Base-by-base conservation (phyloP, 1,140 invertebrate genomes). In the Atopsyche davidsoni region DNA sequence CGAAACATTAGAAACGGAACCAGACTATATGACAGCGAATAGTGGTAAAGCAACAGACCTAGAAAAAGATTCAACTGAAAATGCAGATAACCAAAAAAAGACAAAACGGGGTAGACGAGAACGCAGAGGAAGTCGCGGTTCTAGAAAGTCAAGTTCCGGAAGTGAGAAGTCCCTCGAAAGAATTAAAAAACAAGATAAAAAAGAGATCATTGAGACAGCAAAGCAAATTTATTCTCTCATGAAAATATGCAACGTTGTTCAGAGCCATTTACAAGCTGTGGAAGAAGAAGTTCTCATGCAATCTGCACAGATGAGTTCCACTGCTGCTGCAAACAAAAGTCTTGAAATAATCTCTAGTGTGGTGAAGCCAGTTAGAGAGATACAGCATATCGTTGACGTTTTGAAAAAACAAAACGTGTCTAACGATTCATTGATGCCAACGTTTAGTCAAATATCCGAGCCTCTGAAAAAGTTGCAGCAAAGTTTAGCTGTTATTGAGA, bases 311-410 rank as follows among this genome's bases (percentile, higher is more conserved):
- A 81, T 81, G 75, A 75, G 79, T 59, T 77, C 79, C 0, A 70
- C 77, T 6, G 70, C 78, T 19, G 75, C 79, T 11, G 79, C 79
- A 2, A 75, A 78, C 51, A 73, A 75, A 53, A 82, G 80, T 60
- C 69, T 82, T 51, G 79, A 79, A 57, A 76, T 82, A n/a, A 73
- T 83, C 11, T 68, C 70, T 34, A 80, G 75, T 56, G 64, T 82
- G 34, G 64, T 75, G n/a, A 74, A 78, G 36, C 81, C 83, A 1
- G 60, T 84, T 11, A 75, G 72, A 51, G 79, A 82, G 63, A 77
- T 86, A 21, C 76, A 82, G 53, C 75, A 69, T 25, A 75, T 80
- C 46, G 61, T 77, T 22, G 71, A 77, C 48, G 72, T 66, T 7
- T 59, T 75, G n/a, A 62, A 62, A 53, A 62, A 68, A 23, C 45